These are phyloP conservation scores for Tholera decimalis DNA, from an alignment of 2,888 invertebrate genomes.

Conservation along the genomic window DNA sequence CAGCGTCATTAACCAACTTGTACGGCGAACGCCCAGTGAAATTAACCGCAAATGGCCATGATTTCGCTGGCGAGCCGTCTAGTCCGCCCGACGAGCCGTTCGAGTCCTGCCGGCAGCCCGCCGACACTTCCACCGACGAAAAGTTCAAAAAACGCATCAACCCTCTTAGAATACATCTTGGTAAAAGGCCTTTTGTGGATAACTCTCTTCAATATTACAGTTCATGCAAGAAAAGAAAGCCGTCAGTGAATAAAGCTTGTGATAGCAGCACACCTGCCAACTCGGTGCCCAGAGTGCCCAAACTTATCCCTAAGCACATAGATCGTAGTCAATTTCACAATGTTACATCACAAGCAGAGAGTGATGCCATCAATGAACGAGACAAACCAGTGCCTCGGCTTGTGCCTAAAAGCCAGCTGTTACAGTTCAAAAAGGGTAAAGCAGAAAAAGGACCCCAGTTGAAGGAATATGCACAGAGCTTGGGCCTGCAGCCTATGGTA, in stretches of 20 bases:
- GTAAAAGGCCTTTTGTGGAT: constrained; percentile 89
- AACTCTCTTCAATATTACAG: constrained; percentile 82
- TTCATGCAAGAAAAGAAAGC: constrained; percentile 83
- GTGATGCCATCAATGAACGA: constrained; percentile 79
- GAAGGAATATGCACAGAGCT: constrained; percentile 93
- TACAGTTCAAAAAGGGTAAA: constrained; percentile 87
- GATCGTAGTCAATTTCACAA: constrained; percentile 82
- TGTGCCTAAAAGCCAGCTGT: constrained; percentile 87
- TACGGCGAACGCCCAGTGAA: constrained; percentile 83
- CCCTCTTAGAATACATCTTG: constrained; percentile 87
- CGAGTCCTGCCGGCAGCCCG: constrained; percentile 73
- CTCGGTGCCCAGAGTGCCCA: constrained; percentile 80
- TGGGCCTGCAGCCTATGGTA: constrained; percentile 93
- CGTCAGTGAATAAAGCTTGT: constrained; percentile 77
- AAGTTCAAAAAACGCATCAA: constrained; percentile 85
- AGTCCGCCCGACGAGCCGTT: constrained; percentile 73
- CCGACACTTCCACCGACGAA: constrained; percentile 79
- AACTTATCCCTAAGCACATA: constrained; percentile 83
- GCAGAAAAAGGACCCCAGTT: constrained; percentile 84
- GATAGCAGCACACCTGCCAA: constrained; percentile 75
- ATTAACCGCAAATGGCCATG: constrained; percentile 86
- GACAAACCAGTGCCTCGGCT: constrained; percentile 88
- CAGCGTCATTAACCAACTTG: constrained; percentile 80
- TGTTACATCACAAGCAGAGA: constrained; percentile 78
- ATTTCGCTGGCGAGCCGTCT: constrained; percentile 75